Base-by-base conservation (phyloP, 2,113 vertebrate genomes). In the Notothenia rossii region DNA sequence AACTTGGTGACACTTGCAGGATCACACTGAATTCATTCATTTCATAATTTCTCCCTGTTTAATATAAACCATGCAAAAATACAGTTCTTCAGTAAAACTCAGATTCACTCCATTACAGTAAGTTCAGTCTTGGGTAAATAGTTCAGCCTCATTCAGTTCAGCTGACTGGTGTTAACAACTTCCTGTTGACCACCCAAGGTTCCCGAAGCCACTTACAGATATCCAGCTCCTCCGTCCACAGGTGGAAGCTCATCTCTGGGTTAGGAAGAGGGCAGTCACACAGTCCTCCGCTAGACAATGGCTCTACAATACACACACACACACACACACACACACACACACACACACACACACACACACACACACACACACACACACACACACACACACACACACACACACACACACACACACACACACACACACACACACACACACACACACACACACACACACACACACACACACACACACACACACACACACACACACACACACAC, bases 191-290 rank as follows among this genome's bases (percentile, higher is more conserved):
- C 73, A 54, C 72, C 2, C 46, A 70, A 8, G 53, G 17, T 29
- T 29, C 40, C 25, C n/a, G 12, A 15, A 82, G 59, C 17, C 40
- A 94, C 94, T 95, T 72, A 96, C 94, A 95, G 94, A 91, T 92
- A 67, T 95, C 93, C 61, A 98, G 94, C 0, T 97, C 96, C 25
- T 97, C 96, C 0, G 90, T 96, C 98, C 97, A 99, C 75, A 97
- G 88, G 89, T 98, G 96, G 91, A 98, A 97, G 77, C 96, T 96
- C 93, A 98, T 97, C 85, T 91, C 93, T 15, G 97, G 97, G 78
- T 95, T 97, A 84, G 97, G 96, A 82, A 98, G 94, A 40, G 96
- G 88, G 79, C 92, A 91, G 75, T 94, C 85, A 64, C 82, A 86
- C 73, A 94, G 83, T 0, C 82, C 69, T 50, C 86, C 89, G 2